These are phyloP conservation scores for Pseudonaja textilis DNA, from an alignment of 2,113 vertebrate species.

Conservation along the genomic window DNA sequence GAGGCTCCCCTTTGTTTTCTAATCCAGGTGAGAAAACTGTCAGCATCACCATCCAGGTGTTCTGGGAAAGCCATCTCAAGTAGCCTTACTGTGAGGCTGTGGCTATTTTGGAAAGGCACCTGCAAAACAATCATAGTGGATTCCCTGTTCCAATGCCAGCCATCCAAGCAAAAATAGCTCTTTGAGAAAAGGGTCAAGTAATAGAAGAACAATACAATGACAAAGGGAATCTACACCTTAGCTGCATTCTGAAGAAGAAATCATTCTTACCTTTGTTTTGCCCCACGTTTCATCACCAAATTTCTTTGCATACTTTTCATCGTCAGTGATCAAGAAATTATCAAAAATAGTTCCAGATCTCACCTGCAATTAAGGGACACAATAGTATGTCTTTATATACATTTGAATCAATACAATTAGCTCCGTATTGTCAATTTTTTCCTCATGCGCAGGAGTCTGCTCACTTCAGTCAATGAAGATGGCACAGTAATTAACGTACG, in stretches of 20 bases:
- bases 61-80: background rate
- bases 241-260: background rate
- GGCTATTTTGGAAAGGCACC: background rate
- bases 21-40: background rate
- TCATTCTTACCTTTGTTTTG: constrained; percentile 73
- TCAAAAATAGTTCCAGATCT: constrained; percentile 88
- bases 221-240: background rate
- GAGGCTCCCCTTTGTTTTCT: background rate
- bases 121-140: background rate
- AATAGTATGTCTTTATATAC: background rate
- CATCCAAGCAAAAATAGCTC: background rate
- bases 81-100: background rate
- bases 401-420: background rate
- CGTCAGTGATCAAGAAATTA: constrained; percentile 81
- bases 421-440: background rate
- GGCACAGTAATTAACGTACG: background rate
- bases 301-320: constrained; percentile 78
- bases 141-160: background rate
- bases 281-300: constrained; percentile 81
- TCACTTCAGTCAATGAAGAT: background rate
- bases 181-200: background rate
- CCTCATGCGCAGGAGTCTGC: too few relatives aligned
- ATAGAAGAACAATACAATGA: background rate
- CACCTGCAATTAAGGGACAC: constrained; percentile 63
- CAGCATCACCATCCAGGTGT: background rate